Percentiles rank a stretch among this genome's conserved stretches.
Conservation (phyloP, 2,797 vertebrate species). For the Girardinus metallicus region DNA sequence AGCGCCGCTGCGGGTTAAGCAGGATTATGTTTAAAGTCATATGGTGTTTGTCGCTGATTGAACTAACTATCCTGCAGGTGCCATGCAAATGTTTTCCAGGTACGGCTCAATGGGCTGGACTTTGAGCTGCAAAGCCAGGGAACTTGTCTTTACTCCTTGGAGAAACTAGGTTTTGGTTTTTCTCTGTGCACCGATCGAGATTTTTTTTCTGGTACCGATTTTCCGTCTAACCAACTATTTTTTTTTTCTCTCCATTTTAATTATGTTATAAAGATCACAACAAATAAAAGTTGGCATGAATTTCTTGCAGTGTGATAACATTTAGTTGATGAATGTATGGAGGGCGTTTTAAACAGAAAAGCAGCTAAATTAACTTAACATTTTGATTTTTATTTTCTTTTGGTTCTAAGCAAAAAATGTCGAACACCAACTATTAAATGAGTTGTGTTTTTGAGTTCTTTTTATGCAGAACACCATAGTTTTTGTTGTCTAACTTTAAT, state of each 20-base stretch:
- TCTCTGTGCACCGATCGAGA: neutral
- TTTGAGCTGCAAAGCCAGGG: conserved; percentile 46
- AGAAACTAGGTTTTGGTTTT: neutral
- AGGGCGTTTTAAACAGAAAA: no score
- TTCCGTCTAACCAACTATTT: neutral
- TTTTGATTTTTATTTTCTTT: no score
- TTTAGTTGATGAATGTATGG: no score
- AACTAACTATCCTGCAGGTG: conserved; percentile 33
- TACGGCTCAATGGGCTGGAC: conserved; percentile 20
- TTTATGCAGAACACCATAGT: no score
- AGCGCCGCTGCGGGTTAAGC: conserved; percentile 64
- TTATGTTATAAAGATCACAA: neutral
- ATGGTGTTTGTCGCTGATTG: conserved; percentile 40
- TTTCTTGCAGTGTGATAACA: neutral
- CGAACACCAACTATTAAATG: neutral
- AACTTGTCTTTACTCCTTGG: neutral
- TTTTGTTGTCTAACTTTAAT: no score
- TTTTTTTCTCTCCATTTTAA: neutral
- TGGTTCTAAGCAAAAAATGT: neutral
- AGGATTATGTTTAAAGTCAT: conserved; percentile 68
- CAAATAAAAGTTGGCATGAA: neutral
- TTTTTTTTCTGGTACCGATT: neutral
- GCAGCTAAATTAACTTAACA: no score
- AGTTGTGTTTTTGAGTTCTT: no score
- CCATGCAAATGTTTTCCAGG: neutral